Conservation (phyloP, 2,797 vertebrate genomes). For the Pipistrellus pipistrellus region DNA sequence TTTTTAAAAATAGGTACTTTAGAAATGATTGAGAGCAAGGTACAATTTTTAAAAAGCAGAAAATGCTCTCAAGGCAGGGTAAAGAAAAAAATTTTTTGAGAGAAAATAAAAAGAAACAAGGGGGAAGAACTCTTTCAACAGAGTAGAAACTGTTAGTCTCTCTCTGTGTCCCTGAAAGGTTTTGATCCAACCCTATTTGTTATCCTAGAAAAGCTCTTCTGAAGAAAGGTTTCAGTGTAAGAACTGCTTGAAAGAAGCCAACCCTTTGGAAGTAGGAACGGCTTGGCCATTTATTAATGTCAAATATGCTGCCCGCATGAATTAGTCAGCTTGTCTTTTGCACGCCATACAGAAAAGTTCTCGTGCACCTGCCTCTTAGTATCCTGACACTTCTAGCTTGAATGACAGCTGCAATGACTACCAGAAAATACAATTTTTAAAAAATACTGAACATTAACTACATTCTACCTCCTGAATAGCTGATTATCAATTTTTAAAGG, state of each 20-base stretch:
- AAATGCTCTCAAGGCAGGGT: slow-evolving; percentile 62
- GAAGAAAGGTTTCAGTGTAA: slow-evolving; percentile 86
- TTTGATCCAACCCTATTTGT: slow-evolving; percentile 81
- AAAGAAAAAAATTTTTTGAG: slow-evolving; percentile 47
- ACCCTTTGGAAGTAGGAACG: slow-evolving; percentile 81
- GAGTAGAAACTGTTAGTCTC: slow-evolving; percentile 73
- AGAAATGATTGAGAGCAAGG: slow-evolving; percentile 45
- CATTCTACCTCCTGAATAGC: slow-evolving; percentile 70
- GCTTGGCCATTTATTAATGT: slow-evolving; percentile 88
- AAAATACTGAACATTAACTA: slow-evolving; percentile 41
- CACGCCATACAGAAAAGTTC: slow-evolving; percentile 84
- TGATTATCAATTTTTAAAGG: slow-evolving; percentile 79
- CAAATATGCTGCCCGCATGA: slow-evolving; percentile 85
- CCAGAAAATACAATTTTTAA: slow-evolving; percentile 39
- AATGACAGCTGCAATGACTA: slow-evolving; percentile 63
- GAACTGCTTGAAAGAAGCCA: slow-evolving; percentile 84
- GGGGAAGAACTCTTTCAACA: slow-evolving; percentile 72
- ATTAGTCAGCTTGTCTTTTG: slow-evolving; percentile 85
- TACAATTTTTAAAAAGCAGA: slow-evolving; percentile 61
- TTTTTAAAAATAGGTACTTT: background rate
- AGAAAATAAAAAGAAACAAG: slow-evolving; percentile 47
- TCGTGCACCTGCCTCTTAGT: slow-evolving; percentile 85
- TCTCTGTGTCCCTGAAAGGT: slow-evolving; percentile 76
- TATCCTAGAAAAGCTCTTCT: slow-evolving; percentile 79
- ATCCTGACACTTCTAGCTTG: slow-evolving; percentile 71